Conservation (phyloP, 2,113 vertebrate genomes). For the human region GRCh38 chr1:154926501-154927000, state of each 20-base stretch:
- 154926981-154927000: not conserved
- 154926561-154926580: not conserved
- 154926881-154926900: not conserved
- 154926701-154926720: not conserved
- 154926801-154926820: rapidly evolving
- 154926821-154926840: not conserved
- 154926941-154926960: not conserved
- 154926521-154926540: slow-evolving; percentile 34
- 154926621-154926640: not conserved
- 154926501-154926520: slow-evolving; percentile 79
- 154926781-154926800: not conserved
- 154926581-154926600: rapidly evolving
- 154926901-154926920: rapidly evolving
- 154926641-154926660: not conserved
- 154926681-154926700: rapidly evolving
- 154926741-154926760: not conserved
- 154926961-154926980: not conserved
- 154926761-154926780: rapidly evolving
- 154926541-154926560: rapidly evolving
- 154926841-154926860: not conserved
- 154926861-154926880: rapidly evolving
- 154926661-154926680: not conserved
- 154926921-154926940: not conserved
- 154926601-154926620: not conserved
- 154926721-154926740: not conserved